Evolutionary conservation across 2,888 invertebrate species (phyloP).

Genomic region (Archips crataeganus): DNA sequence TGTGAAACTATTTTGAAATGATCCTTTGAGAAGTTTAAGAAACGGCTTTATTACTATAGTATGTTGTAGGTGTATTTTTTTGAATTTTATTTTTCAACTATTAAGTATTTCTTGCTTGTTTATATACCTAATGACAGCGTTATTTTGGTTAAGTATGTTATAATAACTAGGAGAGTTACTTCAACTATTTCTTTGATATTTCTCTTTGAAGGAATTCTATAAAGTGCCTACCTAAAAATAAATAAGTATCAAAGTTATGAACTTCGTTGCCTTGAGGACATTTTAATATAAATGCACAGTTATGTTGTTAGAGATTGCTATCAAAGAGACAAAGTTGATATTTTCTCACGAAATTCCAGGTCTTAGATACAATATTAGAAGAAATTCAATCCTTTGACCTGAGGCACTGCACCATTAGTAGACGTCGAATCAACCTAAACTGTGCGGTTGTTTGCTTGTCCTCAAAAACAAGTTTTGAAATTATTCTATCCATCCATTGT

Average conservation of each 20-base stretch:
- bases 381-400: conserved; percentile 48
- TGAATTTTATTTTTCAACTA: neutral
- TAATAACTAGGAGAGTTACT: neutral
- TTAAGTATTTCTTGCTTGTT: neutral
- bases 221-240: neutral
- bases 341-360: conserved; percentile 9
- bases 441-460: conserved; percentile 25
- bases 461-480: conserved; percentile 61
- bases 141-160: neutral
- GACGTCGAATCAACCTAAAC: conserved; percentile 40
- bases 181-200: neutral
- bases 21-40: neutral
- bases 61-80: neutral
- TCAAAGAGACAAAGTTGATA: neutral
- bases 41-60: neutral
- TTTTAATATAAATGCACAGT: conserved; percentile 2
- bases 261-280: neutral
- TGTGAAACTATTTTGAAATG: conserved; percentile 36
- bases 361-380: conserved; percentile 11
- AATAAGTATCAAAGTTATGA: neutral
- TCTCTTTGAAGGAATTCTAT: neutral
- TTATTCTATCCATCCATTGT: conserved; percentile 68
- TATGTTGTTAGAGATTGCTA: conserved; percentile 17
- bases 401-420: conserved; percentile 49
- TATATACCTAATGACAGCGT: neutral